Base-by-base conservation (phyloP, 1,140 invertebrate species). In the Drosophila asahinai region DNA sequence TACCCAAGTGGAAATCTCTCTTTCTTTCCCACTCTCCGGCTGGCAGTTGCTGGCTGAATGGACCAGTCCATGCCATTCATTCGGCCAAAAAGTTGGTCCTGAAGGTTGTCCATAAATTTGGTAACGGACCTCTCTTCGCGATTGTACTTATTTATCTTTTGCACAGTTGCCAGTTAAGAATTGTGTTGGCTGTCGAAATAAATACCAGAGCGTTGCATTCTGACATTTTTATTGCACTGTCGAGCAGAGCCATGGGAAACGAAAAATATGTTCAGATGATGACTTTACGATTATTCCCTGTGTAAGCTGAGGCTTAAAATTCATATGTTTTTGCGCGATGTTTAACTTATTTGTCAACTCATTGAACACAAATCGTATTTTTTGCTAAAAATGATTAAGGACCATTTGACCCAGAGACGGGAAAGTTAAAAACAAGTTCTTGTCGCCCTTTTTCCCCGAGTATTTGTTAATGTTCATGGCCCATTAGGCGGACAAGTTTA, bases 101-200 rank as follows among this genome's bases (percentile, higher is more conserved):
- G 68, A 73, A 73, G 70, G 71, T 73, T 73, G 67, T 52, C 71
- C 68, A 73, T 73, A 73, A 73, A 73, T 73, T 52, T 45, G 54
- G 38, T 45, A 57, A 57, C 54, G 54, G 54, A 40, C 68, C 43
- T 42, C 47, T 48, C 66, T 51, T 42, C 70, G 54, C 54, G 52
- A n/a, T 61, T 42, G 54, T 51, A 60, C 68, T 61, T 73, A 73
- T 73, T 73, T 73, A 60, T 73, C 54, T 73, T 55, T 71, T 60
- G 52, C 70, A 51, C 67, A 48, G 67, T 60, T 60, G 70, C 66
- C 66, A 73, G 70, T 71, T 55, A 71, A 73, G 43, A 73, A 73
- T 73, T 72, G 70, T 58, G 47, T 27, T 51, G 67, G 49, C 70
- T 71, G 54, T 61, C 67, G 27, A 57, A 73, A 73, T 73, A 73